These are phyloP conservation scores for Bugulina stolonifera DNA, from an alignment of 2,888 invertebrate genomes.

Conservation along the genomic window DNA sequence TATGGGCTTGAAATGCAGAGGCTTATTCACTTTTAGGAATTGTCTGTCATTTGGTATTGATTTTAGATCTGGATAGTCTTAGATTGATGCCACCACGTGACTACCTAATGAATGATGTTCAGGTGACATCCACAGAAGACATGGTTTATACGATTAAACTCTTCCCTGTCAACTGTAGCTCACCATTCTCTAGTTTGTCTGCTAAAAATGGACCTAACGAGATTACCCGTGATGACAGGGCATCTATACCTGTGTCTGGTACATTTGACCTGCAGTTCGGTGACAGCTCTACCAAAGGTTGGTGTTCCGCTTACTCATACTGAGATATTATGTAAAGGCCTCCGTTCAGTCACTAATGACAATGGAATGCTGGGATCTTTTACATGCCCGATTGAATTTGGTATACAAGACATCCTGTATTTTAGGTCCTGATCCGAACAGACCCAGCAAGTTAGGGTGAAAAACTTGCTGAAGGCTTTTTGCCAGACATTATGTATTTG, in stretches of 20 bases:
- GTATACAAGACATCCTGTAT: too few relatives aligned
- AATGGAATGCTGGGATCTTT: too few relatives aligned
- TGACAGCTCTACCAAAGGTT: neutral
- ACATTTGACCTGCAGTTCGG: constrained; percentile 33
- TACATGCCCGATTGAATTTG: too few relatives aligned
- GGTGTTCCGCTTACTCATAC: neutral
- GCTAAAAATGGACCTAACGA: constrained; percentile 10
- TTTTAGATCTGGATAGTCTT: neutral
- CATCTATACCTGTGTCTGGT: constrained; percentile 38
- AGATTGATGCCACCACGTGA: constrained; percentile 13
- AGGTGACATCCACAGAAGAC: neutral
- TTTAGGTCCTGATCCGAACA: too few relatives aligned
- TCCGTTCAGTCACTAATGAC: too few relatives aligned
- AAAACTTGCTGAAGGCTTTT: too few relatives aligned
- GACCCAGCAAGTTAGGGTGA: too few relatives aligned
- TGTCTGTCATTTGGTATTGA: too few relatives aligned
- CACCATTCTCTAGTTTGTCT: neutral
- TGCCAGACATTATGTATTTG: too few relatives aligned
- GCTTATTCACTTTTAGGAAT: too few relatives aligned
- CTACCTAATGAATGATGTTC: constrained; percentile 13
- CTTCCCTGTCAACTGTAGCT: constrained; percentile 24
- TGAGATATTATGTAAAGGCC: too few relatives aligned
- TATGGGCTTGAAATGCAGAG: too few relatives aligned
- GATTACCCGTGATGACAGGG: constrained; percentile 31
- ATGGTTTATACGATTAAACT: neutral